A percentile compares a stretch with the other conserved stretches of the same genome.
Conservation (phyloP, 2,113 vertebrate genomes). For the Mohoua ochrocephala region DNA sequence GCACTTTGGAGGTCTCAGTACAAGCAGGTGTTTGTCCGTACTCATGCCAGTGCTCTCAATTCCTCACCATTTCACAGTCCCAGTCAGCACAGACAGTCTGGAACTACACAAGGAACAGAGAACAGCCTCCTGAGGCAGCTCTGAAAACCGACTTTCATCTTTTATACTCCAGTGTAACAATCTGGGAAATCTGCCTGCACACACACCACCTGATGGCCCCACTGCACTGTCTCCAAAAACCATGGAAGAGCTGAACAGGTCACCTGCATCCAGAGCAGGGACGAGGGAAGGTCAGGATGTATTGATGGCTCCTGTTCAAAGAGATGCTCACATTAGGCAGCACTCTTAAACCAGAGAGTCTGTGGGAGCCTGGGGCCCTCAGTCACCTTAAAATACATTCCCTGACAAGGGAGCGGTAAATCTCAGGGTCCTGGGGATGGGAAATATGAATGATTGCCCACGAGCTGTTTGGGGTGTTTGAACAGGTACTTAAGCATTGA, state of each 20-base stretch:
- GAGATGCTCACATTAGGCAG: not conserved
- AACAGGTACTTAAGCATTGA: not conserved
- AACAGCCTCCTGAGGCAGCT: not conserved
- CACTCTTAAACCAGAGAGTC: not conserved
- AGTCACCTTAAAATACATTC: not conserved
- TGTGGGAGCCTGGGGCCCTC: not conserved
- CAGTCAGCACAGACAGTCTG: not conserved
- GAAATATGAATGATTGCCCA: not conserved
- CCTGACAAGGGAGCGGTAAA: not conserved
- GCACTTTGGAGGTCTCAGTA: not conserved
- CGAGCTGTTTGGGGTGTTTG: not conserved
- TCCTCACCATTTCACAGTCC: not conserved
- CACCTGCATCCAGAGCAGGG: not conserved
- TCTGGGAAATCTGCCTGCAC: not conserved
- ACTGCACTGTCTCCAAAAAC: not conserved
- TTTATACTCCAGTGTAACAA: not conserved
- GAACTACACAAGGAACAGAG: not conserved
- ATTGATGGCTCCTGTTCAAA: not conserved
- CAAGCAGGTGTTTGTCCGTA: not conserved
- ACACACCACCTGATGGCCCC: not conserved
- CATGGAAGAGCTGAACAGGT: not conserved
- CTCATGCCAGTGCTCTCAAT: not conserved
- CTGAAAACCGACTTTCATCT: not conserved
- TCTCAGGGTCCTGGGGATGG: not conserved
- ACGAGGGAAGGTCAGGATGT: not conserved